These are phyloP conservation scores for Amblyteles armatorius DNA, from an alignment of 2,888 invertebrate species.

Conservation along the genomic window DNA sequence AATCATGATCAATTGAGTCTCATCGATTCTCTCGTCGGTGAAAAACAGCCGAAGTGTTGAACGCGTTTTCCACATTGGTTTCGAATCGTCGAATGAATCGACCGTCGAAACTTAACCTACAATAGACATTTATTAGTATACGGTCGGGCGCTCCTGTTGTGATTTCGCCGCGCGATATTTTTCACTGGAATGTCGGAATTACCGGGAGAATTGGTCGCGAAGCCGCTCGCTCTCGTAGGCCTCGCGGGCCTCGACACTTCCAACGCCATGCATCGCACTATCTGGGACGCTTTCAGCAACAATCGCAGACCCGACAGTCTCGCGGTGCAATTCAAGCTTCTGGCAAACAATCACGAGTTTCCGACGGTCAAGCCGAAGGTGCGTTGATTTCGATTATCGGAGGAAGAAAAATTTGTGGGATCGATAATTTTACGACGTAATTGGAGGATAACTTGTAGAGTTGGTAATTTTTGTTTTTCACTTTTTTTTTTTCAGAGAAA, in stretches of 20 bases:
- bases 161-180: not conserved
- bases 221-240: conserved; percentile 94
- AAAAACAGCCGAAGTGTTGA: not conserved
- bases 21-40: not conserved
- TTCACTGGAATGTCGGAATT: conserved; percentile 86
- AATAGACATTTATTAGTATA: not conserved
- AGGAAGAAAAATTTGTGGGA: not conserved
- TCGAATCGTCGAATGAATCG: not conserved
- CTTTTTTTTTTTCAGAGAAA: conserved; percentile 86
- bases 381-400: conserved; percentile 10
- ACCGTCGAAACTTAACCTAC: conserved; percentile 1
- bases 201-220: conserved; percentile 93
- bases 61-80: not conserved
- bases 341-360: conserved; percentile 94
- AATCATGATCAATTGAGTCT: not conserved
- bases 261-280: conserved; percentile 94
- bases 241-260: conserved; percentile 95
- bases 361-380: conserved; percentile 92
- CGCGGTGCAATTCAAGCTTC: conserved; percentile 93
- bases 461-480: not conserved
- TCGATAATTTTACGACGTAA: not conserved
- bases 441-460: not conserved
- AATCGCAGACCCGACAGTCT: conserved; percentile 93
- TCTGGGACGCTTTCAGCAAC: conserved; percentile 97
- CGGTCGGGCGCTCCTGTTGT: not conserved